Conservation (phyloP, 2,888 invertebrate species). For the Leucoma salicis region DNA sequence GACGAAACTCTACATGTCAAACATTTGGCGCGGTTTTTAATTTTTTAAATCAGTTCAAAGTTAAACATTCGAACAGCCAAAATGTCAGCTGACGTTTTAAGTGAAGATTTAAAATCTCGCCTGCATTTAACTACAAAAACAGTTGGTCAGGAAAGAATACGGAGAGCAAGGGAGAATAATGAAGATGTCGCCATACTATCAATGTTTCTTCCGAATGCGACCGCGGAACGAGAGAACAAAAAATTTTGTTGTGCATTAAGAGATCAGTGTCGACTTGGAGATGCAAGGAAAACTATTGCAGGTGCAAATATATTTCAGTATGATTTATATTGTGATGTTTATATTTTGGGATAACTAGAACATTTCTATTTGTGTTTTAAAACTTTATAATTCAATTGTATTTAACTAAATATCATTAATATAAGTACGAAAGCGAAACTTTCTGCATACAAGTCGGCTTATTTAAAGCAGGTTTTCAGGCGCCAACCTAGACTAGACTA, state of each 20-base stretch:
- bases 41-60: conserved; percentile 23
- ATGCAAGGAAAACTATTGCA: conserved; percentile 89
- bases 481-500: conserved; percentile 17
- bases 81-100: conserved; percentile 90
- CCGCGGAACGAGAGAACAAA: conserved; percentile 85
- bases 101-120: conserved; percentile 89
- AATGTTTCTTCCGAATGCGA: conserved; percentile 89
- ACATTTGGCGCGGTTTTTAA: conserved; percentile 42
- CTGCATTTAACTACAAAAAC: conserved; percentile 89
- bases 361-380: no score
- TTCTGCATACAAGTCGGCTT: conserved; percentile 39
- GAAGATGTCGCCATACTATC: conserved; percentile 94
- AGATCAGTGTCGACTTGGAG: conserved; percentile 88
- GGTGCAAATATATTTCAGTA: conserved; percentile 76
- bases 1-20: conserved; percentile 36
- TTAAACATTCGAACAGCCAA: conserved; percentile 27
- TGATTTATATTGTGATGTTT: neutral
- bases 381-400: no score
- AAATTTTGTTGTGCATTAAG: conserved; percentile 90
- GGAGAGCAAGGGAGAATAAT: conserved; percentile 89
- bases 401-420: neutral
- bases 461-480: conserved; percentile 33
- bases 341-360: no score
- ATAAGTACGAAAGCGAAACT: conserved; percentile 30
- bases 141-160: conserved; percentile 91